Evolutionary conservation across 2,113 vertebrate genomes (phyloP).

Genomic region (Oryzias javanicus): DNA sequence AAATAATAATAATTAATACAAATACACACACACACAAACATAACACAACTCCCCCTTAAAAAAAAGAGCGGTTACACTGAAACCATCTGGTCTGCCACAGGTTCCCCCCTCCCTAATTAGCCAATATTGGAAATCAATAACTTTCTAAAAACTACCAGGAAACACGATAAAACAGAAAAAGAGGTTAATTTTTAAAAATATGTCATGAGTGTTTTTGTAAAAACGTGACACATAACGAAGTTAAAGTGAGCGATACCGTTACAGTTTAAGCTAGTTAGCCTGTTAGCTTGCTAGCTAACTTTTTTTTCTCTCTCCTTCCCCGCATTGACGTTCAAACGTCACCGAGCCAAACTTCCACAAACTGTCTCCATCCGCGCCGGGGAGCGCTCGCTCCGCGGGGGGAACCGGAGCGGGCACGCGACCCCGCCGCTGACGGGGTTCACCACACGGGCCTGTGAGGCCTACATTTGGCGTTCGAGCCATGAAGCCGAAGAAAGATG

Average conservation of each 20-base stretch:
- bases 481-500: constrained; percentile 93
- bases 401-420: constrained; percentile 2
- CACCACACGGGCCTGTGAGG: constrained; percentile 86
- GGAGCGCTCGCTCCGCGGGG: constrained; percentile 7
- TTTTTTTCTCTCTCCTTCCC: constrained; percentile 20
- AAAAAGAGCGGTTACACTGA: constrained; percentile 44
- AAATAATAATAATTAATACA: constrained; percentile 22
- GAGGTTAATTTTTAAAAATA: background rate
- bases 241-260: constrained; percentile 30
- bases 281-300: constrained; percentile 68
- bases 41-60: background rate
- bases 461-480: constrained; percentile 89
- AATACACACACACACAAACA: background rate
- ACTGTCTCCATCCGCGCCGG: constrained; percentile 6
- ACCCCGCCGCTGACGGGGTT: constrained; percentile 46
- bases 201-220: background rate
- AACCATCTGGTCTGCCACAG: constrained; percentile 53
- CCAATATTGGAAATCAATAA: constrained; percentile 50
- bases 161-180: background rate
- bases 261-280: constrained; percentile 70
- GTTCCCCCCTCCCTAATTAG: constrained; percentile 22
- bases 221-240: no score
- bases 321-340: constrained; percentile 18
- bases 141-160: constrained; percentile 35
- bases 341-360: constrained; percentile 26